Evolutionary conservation across 2,888 invertebrate genomes (phyloP).

Genomic region (Matsumyia berberina): DNA sequence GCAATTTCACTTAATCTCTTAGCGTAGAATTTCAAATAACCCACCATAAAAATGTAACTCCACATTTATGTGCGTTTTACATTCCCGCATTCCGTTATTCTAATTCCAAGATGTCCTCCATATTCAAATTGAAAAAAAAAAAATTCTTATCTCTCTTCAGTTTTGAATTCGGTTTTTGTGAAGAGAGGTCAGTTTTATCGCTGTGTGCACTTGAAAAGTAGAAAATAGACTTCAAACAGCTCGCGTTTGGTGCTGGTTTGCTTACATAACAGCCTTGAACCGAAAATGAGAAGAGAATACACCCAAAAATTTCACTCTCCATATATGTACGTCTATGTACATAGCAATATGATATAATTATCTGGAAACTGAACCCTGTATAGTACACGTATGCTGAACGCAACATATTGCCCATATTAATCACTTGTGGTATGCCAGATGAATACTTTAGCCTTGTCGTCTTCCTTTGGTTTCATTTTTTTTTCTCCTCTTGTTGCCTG

Average conservation of each 20-base stretch:
- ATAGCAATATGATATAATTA: conserved; percentile 17
- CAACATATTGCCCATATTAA: conserved; percentile 70
- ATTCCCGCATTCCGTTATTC: conserved; percentile 44
- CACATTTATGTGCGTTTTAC: not conserved
- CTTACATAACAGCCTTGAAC: conserved; percentile 41
- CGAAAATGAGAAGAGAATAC: not conserved
- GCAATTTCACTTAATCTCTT: not conserved
- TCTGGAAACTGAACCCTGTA: conserved; percentile 27
- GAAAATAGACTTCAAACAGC: conserved; percentile 27
- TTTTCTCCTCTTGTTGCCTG: not conserved
- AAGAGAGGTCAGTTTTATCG: conserved; percentile 57
- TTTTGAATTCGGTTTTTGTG: conserved; percentile 47
- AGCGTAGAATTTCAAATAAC: not conserved
- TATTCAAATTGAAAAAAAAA: conserved; percentile 28
- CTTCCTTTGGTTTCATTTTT: conserved; percentile 6
- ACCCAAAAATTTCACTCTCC: conserved; percentile 1
- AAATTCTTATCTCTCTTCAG: conserved; percentile 25
- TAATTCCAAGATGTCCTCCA: conserved; percentile 23
- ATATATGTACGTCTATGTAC: not conserved
- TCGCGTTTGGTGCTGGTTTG: conserved; percentile 9
- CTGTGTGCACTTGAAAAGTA: conserved; percentile 53
- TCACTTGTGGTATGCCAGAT: conserved; percentile 53
- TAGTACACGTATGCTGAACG: conserved; percentile 44
- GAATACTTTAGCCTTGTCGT: conserved; percentile 36
- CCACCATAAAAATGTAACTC: not conserved